A percentile compares a stretch with the other conserved stretches of the same genome.
Conservation (phyloP, 2,888 invertebrate species). For the Caenorhabditis angaria region DNA sequence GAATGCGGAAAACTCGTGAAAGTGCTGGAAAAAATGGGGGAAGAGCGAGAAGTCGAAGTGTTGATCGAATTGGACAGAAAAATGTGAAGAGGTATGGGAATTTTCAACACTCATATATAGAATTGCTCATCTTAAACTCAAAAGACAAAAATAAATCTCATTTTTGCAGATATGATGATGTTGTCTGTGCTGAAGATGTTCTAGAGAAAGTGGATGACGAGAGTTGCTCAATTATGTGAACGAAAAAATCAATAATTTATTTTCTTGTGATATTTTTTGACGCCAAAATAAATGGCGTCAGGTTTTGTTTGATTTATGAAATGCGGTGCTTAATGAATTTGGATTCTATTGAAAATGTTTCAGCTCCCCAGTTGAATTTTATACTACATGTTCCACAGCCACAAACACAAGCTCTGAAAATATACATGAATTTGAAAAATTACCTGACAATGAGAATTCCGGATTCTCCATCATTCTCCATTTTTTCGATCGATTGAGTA, state of each 20-base stretch:
- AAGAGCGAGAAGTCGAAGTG: constrained; percentile 47
- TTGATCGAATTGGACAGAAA: constrained; percentile 39
- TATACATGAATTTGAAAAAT: too few relatives aligned
- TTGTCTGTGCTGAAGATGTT: constrained; percentile 37
- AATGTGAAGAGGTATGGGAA: constrained; percentile 24
- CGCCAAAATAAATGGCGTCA: too few relatives aligned
- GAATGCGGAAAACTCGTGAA: background rate
- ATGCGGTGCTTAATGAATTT: background rate
- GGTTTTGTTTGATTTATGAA: background rate
- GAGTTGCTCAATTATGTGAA: constrained; percentile 39
- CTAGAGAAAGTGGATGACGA: constrained; percentile 34
- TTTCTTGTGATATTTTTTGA: background rate
- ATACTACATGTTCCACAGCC: too few relatives aligned
- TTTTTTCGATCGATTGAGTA: too few relatives aligned
- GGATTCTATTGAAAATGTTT: background rate
- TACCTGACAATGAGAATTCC: too few relatives aligned
- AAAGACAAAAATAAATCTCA: too few relatives aligned
- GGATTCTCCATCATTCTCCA: too few relatives aligned
- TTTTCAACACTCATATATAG: background rate
- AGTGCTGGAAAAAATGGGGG: constrained; percentile 9
- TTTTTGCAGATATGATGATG: constrained; percentile 37
- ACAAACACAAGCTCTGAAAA: too few relatives aligned
- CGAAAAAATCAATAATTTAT: background rate
- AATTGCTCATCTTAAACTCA: too few relatives aligned
- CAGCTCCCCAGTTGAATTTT: too few relatives aligned